A percentile compares a stretch with the other conserved stretches of the same genome.
These are phyloP conservation scores for Eilema sororculum DNA, from an alignment of 2,888 invertebrate species.

Conservation along the genomic window DNA sequence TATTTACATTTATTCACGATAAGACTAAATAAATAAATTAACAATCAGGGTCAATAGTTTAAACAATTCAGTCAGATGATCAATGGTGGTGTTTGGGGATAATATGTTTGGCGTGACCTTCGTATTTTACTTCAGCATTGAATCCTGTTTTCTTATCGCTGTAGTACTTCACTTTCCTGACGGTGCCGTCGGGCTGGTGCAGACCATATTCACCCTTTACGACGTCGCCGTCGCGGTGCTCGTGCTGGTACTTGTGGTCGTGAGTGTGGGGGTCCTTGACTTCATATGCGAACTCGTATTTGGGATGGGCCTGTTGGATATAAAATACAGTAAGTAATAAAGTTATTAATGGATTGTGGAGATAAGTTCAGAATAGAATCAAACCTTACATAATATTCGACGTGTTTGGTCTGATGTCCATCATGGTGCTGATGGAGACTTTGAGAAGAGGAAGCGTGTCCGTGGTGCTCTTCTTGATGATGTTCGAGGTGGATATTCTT, in stretches of 20 bases:
- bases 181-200: conserved; percentile 72
- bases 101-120: conserved; percentile 47
- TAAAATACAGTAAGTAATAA: neutral
- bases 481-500: neutral
- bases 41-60: neutral
- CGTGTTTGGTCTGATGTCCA: conserved; percentile 40
- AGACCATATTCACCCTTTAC: conserved; percentile 85
- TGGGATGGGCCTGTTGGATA: conserved; percentile 70
- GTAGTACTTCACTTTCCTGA: conserved; percentile 52
- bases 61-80: conserved; percentile 19
- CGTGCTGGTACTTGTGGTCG: conserved; percentile 84
- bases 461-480: conserved; percentile 15
- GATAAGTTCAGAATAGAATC: neutral
- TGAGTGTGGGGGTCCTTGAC: conserved; percentile 84
- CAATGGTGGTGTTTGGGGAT: conserved; percentile 31
- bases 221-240: conserved; percentile 84
- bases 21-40: neutral
- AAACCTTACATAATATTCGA: conserved; percentile 54
- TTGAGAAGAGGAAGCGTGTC: conserved; percentile 12
- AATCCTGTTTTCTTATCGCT: conserved; percentile 33
- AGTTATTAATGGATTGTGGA: neutral
- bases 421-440: conserved; percentile 35
- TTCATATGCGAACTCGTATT: conserved; percentile 84
- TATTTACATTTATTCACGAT: neutral
- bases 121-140: conserved; percentile 42